Base-by-base conservation (phyloP, 1,140 invertebrate genomes). In the Drosophila kikkawai region DNA sequence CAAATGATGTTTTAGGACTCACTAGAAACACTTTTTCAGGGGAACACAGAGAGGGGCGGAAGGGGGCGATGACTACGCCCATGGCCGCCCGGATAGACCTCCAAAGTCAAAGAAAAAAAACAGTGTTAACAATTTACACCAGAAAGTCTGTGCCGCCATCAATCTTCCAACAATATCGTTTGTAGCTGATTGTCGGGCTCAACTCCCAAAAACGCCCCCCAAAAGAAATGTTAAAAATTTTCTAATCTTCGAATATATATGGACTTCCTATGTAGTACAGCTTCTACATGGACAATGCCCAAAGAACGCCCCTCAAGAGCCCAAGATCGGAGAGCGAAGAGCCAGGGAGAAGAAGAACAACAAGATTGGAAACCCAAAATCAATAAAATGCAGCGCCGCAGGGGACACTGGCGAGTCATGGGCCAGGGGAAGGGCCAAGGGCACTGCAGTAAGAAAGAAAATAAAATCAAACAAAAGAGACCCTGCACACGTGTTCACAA, bases 401-500 rank as follows among this genome's bases (percentile, higher is more conserved):
- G 85, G 85, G 85, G 81, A 82, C 85, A 85, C 55, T 44, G 56
- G 67, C 68, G 41, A 73, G 70, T 73, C 67, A 73, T 71, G 45
- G 45, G 37, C 8, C 15, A 67, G 36, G 29, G 63, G 51, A 32
- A 76, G 80, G 63, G 68, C 82, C 70, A 71, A 70, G 77, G 37
- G 69, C 67, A 60, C 19, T 51, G 53, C 60, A 45, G 51, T 60
- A 48, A 56, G 75, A 51, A 80, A 78, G 39, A 58, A 60, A 59
- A 73, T 44, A 74, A 60, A 57, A 47, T 56, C 47, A 26, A 61
- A 71, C 66, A 79, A 77, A 71, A 17, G 53, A 74, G 68, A 76
- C 65, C 71, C 74, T 57, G 85, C 85, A 90, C 85, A 90, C 85
- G 85, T 90, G 85, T 90, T 90, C 75, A 90, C 85, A 90, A 90